phyloP scores from a whole-genome alignment of 2,888 invertebrate genomes.

The Invenusta paracnida region DNA sequence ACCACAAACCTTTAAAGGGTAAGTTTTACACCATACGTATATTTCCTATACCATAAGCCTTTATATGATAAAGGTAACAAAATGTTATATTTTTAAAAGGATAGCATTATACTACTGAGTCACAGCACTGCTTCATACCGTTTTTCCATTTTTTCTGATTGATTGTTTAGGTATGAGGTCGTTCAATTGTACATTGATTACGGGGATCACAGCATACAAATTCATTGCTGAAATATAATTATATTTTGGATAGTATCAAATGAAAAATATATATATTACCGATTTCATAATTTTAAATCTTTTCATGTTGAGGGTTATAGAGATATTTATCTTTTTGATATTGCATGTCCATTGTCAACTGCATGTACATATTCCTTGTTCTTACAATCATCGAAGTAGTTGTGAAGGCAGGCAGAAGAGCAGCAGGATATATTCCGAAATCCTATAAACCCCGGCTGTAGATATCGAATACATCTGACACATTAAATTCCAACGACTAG shows the following conservation, averaged over 20 bases:
- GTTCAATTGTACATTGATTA: too few species aligned
- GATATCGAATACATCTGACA: background rate
- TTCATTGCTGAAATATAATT: background rate
- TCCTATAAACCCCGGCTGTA: background rate
- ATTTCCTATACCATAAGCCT: too few species aligned
- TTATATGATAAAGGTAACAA: too few species aligned
- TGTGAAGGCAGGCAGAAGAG: background rate
- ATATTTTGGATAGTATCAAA: background rate
- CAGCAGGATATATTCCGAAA: background rate
- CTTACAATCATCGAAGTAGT: background rate
- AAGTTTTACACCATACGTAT: too few species aligned
- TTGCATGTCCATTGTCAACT: background rate
- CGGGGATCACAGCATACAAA: background rate
- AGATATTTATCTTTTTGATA: background rate
- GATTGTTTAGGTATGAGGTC: too few species aligned
- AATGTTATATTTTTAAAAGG: too few species aligned
- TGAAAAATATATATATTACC: background rate
- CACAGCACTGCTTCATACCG: too few species aligned
- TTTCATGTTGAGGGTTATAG: too few species aligned
- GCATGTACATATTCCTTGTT: background rate
- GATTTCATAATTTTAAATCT: background rate
- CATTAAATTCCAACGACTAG: background rate
- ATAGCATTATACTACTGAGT: too few species aligned
- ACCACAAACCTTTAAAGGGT: too few species aligned
- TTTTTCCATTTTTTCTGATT: too few species aligned